Percentiles rank a stretch among this genome's conserved stretches.
Evolutionary conservation across 2,888 invertebrate genomes (phyloP).

Genomic region (Alviniconcha strummeri): DNA sequence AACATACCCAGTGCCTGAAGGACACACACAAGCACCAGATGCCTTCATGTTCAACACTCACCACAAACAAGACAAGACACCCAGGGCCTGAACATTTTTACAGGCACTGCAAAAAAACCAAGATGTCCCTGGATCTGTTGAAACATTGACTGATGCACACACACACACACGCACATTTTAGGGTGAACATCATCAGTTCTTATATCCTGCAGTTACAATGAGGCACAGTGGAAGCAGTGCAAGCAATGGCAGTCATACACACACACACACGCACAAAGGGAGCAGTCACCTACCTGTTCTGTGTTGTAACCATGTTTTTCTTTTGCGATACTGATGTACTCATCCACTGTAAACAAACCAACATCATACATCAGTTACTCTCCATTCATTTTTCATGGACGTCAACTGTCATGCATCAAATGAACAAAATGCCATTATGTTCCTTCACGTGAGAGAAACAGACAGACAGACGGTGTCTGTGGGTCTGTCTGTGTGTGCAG

Average conservation of each 20-base stretch:
- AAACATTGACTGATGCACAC: too few relatives aligned
- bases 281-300: conserved; percentile 80
- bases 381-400: too few relatives aligned
- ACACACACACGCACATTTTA: too few relatives aligned
- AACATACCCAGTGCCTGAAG: conserved; percentile 91
- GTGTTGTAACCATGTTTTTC: conserved; percentile 98
- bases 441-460: too few relatives aligned
- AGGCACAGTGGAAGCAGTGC: too few relatives aligned
- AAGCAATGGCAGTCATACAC: neutral
- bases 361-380: neutral
- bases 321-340: conserved; percentile 94
- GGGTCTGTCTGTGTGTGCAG: too few relatives aligned
- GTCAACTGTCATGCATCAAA: too few relatives aligned
- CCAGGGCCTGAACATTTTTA: neutral
- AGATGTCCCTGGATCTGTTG: too few relatives aligned
- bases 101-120: too few relatives aligned
- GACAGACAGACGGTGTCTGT: too few relatives aligned
- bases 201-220: too few relatives aligned
- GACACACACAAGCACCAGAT: neutral
- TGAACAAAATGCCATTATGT: too few relatives aligned
- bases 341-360: conserved; percentile 69
- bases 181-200: neutral
- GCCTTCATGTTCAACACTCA: neutral
- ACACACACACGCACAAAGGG: neutral
- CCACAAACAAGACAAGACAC: neutral